Evolutionary conservation across 2,888 invertebrate species (phyloP).

Genomic region (Hirtodrosophila confusa): DNA sequence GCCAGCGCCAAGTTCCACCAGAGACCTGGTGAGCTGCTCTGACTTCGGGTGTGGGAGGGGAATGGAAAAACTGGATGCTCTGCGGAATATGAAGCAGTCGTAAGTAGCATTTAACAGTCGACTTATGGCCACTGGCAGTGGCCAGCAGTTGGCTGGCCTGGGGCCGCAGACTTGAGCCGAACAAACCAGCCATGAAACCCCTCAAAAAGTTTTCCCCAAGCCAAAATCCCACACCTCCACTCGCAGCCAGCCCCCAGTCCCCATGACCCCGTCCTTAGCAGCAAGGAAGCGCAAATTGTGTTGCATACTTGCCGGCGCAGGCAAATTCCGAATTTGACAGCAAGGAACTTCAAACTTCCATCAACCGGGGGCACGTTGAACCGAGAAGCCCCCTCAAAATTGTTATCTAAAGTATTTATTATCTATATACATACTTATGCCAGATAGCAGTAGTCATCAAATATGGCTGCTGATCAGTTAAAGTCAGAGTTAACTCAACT

Average conservation of each 20-base stretch:
- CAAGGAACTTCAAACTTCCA: slow-evolving; percentile 13
- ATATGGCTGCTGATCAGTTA: slow-evolving; percentile 1
- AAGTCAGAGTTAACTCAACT: neutral
- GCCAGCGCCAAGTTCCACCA: slow-evolving; percentile 5
- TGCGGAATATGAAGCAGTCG: slow-evolving; percentile 61
- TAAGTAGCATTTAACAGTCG: slow-evolving; percentile 76
- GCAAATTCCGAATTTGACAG: slow-evolving; percentile 39
- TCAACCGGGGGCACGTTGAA: slow-evolving; percentile 5
- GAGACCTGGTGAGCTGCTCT: slow-evolving; percentile 2
- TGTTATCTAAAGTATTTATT: slow-evolving; percentile 8
- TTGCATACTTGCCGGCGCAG: slow-evolving; percentile 42
- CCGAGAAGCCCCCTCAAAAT: neutral
- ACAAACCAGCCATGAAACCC: slow-evolving; percentile 67
- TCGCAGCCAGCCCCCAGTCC: slow-evolving; percentile 1
- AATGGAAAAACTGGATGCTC: slow-evolving; percentile 3
- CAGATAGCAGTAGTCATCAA: neutral
- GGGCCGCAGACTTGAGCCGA: slow-evolving; percentile 40
- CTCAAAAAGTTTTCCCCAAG: slow-evolving; percentile 50
- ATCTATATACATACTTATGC: neutral
- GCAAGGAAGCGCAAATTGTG: slow-evolving; percentile 38
- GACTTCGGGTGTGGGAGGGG: neutral
- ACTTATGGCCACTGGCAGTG: slow-evolving; percentile 68
- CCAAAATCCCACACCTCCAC: neutral
- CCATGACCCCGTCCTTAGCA: too few species aligned
- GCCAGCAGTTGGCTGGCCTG: slow-evolving; percentile 38